Conservation (phyloP, 2,797 vertebrate genomes). For the Benthosema pterotum region DNA sequence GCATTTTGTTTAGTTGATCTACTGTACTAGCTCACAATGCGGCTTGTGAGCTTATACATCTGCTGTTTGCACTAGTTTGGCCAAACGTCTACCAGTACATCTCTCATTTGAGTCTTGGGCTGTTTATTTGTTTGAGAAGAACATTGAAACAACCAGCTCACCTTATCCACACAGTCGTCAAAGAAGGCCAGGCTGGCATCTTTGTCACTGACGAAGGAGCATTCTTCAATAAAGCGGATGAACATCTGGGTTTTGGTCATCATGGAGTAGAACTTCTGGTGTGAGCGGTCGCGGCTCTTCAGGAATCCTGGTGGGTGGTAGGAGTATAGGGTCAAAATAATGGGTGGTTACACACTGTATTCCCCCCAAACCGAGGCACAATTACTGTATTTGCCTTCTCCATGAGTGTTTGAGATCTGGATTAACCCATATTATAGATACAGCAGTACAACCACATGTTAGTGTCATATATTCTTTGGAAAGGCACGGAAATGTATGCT, state of each 20-base stretch:
- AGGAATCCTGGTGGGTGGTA: conserved; percentile 85
- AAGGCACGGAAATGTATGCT: no score
- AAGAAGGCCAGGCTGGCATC: conserved; percentile 97
- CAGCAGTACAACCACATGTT: no score
- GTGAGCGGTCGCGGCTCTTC: conserved; percentile 95
- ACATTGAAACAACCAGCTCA: conserved; percentile 64
- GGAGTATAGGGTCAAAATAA: neutral
- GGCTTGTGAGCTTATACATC: no score
- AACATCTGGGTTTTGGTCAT: conserved; percentile 99
- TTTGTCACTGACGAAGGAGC: conserved; percentile 98
- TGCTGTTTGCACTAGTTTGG: no score
- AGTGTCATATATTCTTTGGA: no score
- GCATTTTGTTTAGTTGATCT: no score
- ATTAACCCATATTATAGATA: no score
- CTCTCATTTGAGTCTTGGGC: no score
- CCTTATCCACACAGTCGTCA: conserved; percentile 98
- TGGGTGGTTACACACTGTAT: neutral
- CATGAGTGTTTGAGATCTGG: no score
- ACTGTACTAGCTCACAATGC: no score
- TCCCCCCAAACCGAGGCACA: neutral
- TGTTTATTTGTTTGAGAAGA: neutral
- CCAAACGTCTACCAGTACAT: no score
- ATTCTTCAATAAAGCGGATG: conserved; percentile 98
- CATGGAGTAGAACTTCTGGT: conserved; percentile 97
- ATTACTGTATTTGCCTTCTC: neutral